Conservation (phyloP, 2,797 vertebrate species). For the Sebastolobus altivelis region DNA sequence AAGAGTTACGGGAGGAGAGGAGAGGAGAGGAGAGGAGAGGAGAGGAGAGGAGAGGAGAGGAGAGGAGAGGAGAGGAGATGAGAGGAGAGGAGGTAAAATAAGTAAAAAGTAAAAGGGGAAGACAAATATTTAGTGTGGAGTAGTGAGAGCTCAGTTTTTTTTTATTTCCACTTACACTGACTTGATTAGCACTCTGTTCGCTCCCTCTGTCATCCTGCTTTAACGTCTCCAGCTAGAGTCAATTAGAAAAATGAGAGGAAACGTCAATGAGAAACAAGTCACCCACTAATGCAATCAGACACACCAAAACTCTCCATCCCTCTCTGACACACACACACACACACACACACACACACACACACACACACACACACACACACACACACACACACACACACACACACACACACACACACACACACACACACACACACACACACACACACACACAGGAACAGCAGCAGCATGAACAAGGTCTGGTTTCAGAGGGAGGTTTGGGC, state of each 20-base stretch:
- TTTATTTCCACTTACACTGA: constrained; percentile 52
- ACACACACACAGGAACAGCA: constrained; percentile 5
- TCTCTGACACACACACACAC: background rate
- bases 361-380: constrained; percentile 8
- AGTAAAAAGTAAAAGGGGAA: background rate
- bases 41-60: constrained; percentile 13
- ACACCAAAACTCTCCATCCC: constrained; percentile 30
- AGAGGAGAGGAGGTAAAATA: background rate
- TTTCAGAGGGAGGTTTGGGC: constrained; percentile 3
- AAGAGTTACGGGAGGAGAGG: constrained; percentile 23
- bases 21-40: background rate
- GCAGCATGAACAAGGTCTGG: background rate
- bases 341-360: constrained; percentile 1
- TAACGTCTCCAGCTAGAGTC: constrained; percentile 75
- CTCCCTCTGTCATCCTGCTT: constrained; percentile 76
- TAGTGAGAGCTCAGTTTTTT: constrained; percentile 14
- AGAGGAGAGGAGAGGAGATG: constrained; percentile 3
- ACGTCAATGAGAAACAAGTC: constrained; percentile 74
- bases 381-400: background rate
- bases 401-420: background rate
- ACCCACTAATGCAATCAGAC: constrained; percentile 72
- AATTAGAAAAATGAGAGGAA: constrained; percentile 81
- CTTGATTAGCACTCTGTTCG: constrained; percentile 74
- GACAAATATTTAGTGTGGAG: constrained; percentile 34
- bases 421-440: background rate